phyloP scores from a whole-genome alignment of 2,113 vertebrate species.

The Rhea americana region DNA sequence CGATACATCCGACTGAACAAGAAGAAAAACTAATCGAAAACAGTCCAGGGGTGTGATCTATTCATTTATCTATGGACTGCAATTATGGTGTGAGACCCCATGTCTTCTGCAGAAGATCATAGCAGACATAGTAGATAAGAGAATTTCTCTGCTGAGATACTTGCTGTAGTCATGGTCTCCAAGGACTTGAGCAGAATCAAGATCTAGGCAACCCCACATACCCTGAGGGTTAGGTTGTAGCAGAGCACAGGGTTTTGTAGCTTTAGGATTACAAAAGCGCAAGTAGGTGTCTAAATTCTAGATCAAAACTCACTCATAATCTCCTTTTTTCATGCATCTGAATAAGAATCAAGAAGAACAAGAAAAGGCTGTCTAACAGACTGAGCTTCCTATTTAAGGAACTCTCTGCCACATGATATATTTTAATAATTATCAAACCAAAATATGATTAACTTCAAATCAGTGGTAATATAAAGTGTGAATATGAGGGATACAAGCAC shows the following conservation, averaged over 20 bases:
- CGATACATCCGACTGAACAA: not conserved
- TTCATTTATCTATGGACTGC: not conserved
- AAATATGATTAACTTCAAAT: slow-evolving; percentile 34
- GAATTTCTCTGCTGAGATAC: not conserved
- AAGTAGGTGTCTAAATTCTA: not conserved
- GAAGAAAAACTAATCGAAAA: not conserved
- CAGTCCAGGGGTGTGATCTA: not conserved
- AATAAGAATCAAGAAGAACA: slow-evolving; percentile 12
- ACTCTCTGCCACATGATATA: slow-evolving; percentile 7
- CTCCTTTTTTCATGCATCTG: not conserved
- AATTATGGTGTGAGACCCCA: not conserved
- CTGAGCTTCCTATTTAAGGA: not conserved
- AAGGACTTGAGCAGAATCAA: not conserved
- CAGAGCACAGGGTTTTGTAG: not conserved
- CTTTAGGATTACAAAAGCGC: not conserved
- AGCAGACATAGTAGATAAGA: not conserved
- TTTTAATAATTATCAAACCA: slow-evolving; percentile 6
- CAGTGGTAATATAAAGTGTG: not conserved
- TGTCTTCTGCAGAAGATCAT: not conserved
- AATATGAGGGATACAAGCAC: not conserved
- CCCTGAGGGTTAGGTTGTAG: not conserved
- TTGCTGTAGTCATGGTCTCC: not conserved
- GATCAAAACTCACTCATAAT: not conserved
- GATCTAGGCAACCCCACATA: not conserved
- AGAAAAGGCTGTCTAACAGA: not conserved